These are phyloP conservation scores for Chrysopa pallens DNA, from an alignment of 1,140 invertebrate genomes.

Conservation along the genomic window DNA sequence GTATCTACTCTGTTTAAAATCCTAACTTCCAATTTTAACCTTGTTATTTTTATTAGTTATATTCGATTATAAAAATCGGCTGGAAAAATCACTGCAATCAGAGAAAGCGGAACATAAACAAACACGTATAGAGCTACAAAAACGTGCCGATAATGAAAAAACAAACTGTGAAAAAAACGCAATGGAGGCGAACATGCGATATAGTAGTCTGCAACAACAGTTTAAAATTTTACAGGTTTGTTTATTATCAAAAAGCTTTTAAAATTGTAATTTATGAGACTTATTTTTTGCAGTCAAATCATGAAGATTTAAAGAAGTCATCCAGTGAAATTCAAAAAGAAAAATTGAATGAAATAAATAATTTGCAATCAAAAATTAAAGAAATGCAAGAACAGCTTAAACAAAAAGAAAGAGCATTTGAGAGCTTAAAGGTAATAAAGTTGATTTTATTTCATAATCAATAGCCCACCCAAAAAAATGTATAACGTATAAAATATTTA, in stretches of 20 bases:
- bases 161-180: constrained; percentile 22
- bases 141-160: constrained; percentile 22
- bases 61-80: constrained; percentile 24
- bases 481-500: no score
- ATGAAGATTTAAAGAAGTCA: constrained; percentile 20
- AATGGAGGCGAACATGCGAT: constrained; percentile 20
- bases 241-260: not conserved
- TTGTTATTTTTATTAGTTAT: constrained; percentile 11
- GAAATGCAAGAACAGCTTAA: constrained; percentile 15
- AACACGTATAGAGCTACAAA: constrained; percentile 19
- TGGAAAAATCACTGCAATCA: constrained; percentile 24
- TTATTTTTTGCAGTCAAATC: constrained; percentile 11
- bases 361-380: constrained; percentile 17
- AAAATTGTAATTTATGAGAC: not conserved
- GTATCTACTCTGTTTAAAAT: constrained; percentile 13
- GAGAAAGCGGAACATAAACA: constrained; percentile 26
- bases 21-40: not conserved
- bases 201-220: constrained; percentile 23
- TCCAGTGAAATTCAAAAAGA: constrained; percentile 15
- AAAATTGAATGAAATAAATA: constrained; percentile 17
- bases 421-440: constrained; percentile 12
- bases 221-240: constrained; percentile 24
- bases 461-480: no score
- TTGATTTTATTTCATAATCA: not conserved
- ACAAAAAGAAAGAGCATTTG: constrained; percentile 10